Evolutionary conservation across 2,888 invertebrate genomes (phyloP).

Genomic region (Bombylius major): DNA sequence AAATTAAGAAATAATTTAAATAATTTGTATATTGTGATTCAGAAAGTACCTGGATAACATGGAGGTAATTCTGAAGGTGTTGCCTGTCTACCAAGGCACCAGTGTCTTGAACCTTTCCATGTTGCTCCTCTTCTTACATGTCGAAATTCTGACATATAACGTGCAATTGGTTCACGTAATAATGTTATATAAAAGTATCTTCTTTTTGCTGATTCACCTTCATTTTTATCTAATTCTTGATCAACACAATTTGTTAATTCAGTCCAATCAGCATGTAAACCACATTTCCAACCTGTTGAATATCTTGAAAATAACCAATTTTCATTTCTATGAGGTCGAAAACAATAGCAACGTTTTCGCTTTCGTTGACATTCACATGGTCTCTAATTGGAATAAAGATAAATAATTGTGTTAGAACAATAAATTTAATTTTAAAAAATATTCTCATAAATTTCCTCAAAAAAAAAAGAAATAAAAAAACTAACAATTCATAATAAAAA

Average conservation of each 20-base stretch:
- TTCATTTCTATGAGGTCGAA: conserved; percentile 82
- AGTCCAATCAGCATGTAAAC: conserved; percentile 96
- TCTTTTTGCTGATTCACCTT: conserved; percentile 65
- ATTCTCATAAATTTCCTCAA: no score
- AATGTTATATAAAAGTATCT: conserved; percentile 95
- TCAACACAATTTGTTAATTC: conserved; percentile 89
- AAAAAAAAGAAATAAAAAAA: background rate
- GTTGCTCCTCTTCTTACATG: conserved; percentile 95
- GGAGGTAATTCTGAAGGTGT: conserved; percentile 71
- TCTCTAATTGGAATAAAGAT: conserved; percentile 45
- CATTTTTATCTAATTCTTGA: conserved; percentile 79
- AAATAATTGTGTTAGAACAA: background rate
- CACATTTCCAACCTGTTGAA: conserved; percentile 97
- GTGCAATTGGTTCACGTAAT: conserved; percentile 81
- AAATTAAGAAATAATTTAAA: background rate
- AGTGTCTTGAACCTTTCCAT: conserved; percentile 75
- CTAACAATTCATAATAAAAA: background rate
- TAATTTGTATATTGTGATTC: no score
- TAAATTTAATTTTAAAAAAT: no score
- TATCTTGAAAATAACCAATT: conserved; percentile 97
- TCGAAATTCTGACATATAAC: conserved; percentile 90
- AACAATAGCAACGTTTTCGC: conserved; percentile 82
- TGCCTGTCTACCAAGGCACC: conserved; percentile 63
- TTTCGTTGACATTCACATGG: conserved; percentile 88
- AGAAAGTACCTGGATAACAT: conserved; percentile 45